Base-by-base conservation (phyloP, 2,113 vertebrate genomes). In the Rhinopomastus cyanomelas region DNA sequence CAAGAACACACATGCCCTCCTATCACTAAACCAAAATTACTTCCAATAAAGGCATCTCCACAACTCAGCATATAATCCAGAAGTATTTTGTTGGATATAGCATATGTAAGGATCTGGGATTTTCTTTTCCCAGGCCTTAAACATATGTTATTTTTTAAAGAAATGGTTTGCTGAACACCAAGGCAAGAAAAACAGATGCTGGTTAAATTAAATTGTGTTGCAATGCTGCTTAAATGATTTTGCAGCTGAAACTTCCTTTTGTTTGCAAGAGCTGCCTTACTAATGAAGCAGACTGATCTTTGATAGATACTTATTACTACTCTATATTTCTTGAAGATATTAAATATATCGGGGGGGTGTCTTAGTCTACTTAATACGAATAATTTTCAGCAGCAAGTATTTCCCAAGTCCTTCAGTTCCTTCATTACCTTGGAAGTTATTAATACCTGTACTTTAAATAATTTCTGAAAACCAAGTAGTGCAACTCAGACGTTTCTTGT, bases 381-480 rank as follows among this genome's bases (percentile, higher is more conserved):
- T 88, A 76, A 90, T 65, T 57, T 74, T 92, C 53, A 88, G 72
- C 92, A 95, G 71, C 82, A 91, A 42, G 27, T 78, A 87, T 73
- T 86, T 93, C 87, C 91, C 77, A 87, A 92, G 86, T 96, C 94
- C 68, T 94, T 88, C 73, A 92, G 78, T 57, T 93, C 87, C 39
- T 94, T 87, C 85, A 84, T 46, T 59, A 89, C 48, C 36, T 89
- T 27, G 69, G 72, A 93, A 89, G 55, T 93, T 87, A 93, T 66
- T 88, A 30, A 78, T 85, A 59, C 53, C 37, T 92, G 55, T 49
- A 94, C 69, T 88, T 94, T 52, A 92, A 78, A 89, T 61, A 59
- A 69, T 74, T 91, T 93, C 83, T 93, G 92, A 91, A 71, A 91
- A 96, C 66, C 44, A 93, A 92, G 61, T 57, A 95, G 78, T 95